Evolutionary conservation across 2,113 vertebrate species (phyloP).

Genomic region (Pelodiscus sinensis): DNA sequence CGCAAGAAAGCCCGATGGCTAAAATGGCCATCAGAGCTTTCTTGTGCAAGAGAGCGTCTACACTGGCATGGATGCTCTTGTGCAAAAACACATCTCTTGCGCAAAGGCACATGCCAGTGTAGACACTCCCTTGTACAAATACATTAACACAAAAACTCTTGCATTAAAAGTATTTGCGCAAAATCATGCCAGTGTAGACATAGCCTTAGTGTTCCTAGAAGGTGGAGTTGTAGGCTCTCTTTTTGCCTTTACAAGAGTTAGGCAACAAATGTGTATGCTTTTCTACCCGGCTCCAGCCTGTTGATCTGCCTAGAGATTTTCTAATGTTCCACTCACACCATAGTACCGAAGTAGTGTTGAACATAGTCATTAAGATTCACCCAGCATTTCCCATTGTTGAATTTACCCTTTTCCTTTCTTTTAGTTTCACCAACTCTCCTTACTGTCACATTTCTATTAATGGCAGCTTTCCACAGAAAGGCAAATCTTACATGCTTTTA

Average conservation of each 20-base stretch:
- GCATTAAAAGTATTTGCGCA: no score
- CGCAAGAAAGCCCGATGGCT: no score
- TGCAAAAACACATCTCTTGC: no score
- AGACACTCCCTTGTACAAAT: no score
- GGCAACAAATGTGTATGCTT: background rate
- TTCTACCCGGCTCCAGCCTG: background rate
- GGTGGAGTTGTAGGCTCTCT: background rate
- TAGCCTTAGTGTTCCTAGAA: rapidly evolving
- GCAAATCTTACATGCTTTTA: background rate
- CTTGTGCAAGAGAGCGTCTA: no score
- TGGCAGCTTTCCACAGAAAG: background rate
- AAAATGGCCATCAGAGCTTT: no score
- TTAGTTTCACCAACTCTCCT: background rate
- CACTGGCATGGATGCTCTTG: no score
- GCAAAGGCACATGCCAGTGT: no score
- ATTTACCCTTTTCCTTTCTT: background rate
- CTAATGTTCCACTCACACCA: background rate
- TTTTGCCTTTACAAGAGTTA: background rate
- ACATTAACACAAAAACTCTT: no score
- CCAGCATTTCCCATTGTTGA: background rate
- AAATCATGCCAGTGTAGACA: no score
- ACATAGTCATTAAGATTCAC: background rate
- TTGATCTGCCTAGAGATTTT: background rate
- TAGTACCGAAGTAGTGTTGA: background rate
- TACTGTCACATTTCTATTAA: background rate